These are phyloP conservation scores for Anoplius nigerrimus DNA, from an alignment of 2,888 invertebrate genomes.

Conservation along the genomic window DNA sequence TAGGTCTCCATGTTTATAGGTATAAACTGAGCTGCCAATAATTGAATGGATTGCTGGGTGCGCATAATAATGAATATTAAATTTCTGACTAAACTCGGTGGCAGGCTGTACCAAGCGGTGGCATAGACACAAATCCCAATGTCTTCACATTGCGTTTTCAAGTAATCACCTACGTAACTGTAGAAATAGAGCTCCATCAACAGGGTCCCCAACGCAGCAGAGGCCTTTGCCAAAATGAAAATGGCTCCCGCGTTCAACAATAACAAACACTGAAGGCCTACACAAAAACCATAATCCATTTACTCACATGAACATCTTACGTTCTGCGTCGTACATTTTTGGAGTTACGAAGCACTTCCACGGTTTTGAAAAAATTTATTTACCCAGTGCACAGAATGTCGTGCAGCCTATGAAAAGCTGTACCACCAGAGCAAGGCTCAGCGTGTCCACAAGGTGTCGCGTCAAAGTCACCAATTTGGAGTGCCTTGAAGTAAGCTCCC, in stretches of 20 bases:
- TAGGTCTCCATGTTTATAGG: conserved; percentile 17
- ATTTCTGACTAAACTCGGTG: not conserved
- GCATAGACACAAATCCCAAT: conserved; percentile 1
- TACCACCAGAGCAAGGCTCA: conserved; percentile 12
- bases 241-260: too few relatives aligned
- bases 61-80: conserved; percentile 14
- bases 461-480: not conserved
- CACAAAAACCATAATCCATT: too few relatives aligned
- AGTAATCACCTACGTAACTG: conserved; percentile 12
- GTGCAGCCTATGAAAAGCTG: conserved; percentile 13
- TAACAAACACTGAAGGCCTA: too few relatives aligned
- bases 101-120: conserved; percentile 13
- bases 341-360: not conserved
- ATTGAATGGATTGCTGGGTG: conserved; percentile 11
- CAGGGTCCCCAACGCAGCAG: not conserved
- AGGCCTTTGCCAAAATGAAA: not conserved
- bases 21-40: conserved; percentile 12
- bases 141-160: conserved; percentile 8
- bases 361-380: not conserved
- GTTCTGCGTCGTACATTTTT: too few relatives aligned
- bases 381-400: conserved; percentile 18
- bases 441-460: conserved; percentile 1
- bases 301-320: too few relatives aligned
- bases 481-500: conserved; percentile 4
- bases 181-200: not conserved